A percentile compares a stretch with the other conserved stretches of the same genome.
Conservation (phyloP, 1,140 invertebrate species). For the Drosophila kurseongensis region DNA sequence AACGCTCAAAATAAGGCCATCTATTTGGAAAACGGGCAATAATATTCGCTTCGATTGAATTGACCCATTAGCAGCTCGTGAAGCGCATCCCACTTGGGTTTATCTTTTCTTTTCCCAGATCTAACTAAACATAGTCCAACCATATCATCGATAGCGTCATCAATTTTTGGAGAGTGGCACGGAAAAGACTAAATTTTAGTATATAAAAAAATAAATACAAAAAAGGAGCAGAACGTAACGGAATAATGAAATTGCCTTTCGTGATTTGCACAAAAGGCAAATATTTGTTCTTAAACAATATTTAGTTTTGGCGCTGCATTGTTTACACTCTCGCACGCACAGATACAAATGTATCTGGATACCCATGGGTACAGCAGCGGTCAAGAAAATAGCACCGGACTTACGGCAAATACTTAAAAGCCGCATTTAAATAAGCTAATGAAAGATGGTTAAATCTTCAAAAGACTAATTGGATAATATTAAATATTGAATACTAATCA, state of each 20-base stretch:
- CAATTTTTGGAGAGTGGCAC: constrained; percentile 33
- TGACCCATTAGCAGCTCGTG: constrained; percentile 81
- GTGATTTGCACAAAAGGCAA: constrained; percentile 72
- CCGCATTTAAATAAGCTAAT: too few relatives aligned
- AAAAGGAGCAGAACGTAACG: constrained; percentile 28
- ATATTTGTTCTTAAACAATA: constrained; percentile 83
- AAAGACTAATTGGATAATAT: background rate
- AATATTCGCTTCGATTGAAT: constrained; percentile 70
- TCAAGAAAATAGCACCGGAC: background rate
- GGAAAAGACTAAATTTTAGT: constrained; percentile 23
- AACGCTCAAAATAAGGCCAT: constrained; percentile 14
- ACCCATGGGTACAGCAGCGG: background rate
- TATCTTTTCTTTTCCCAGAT: constrained; percentile 37
- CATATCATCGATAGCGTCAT: constrained; percentile 70
- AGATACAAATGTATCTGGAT: constrained; percentile 36
- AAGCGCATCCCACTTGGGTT: constrained; percentile 59
- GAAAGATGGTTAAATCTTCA: background rate
- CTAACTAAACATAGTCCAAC: constrained; percentile 62
- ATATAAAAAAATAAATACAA: constrained; percentile 1
- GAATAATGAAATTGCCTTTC: constrained; percentile 49
- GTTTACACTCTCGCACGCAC: constrained; percentile 64
- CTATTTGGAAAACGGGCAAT: constrained; percentile 41
- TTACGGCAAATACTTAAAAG: too few relatives aligned
- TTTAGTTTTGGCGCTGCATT: constrained; percentile 79
- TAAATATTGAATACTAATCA: too few relatives aligned